Evolutionary conservation across 2,113 vertebrate genomes (phyloP), one percentile per base, ranked within the genome.

Genomic region (Chaenogobius annularis): DNA sequence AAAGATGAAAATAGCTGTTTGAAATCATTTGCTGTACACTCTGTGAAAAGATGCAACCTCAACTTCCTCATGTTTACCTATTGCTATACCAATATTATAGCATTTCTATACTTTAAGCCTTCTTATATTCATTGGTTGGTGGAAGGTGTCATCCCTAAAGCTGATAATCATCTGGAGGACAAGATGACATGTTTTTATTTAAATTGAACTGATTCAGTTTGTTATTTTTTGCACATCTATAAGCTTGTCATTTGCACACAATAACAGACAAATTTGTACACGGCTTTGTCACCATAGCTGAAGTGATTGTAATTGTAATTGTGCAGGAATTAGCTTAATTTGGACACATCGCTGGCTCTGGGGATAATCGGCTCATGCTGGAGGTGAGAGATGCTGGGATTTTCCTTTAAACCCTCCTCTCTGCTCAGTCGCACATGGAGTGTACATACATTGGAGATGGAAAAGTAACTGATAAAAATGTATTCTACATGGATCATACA

Each of bases 281-380:
- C 14, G 50, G 68, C 82, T 80, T 74, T 89, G 85, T 84, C 72
- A 68, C 72, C 63, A 56, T 63, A 69, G 75, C 31, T 50, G 65
- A 77, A 83, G 63, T 44, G 70, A 78, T 74, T 73, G 66, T 75
- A 56, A 58, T 84, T 84, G 83, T 85, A 56, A 58, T 84, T 84
- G 83, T 85, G 78, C 77, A 80, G 79, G 81, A 78, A 81, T 87
- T 87, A 83, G 65, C 77, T 54, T 77, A 58, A 74, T 82, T 74
- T 63, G 56, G 1, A 58, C 12, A 52, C 70, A 82, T 79, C 76
- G 73, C 69, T 59, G 48, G 73, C 70, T 75, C 56, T 0, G 47
- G 70, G 85, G 89, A 87, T 89, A 88, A 88, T 78, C 71, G 26
- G 79, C 75, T 77, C 85, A 79, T 76, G 66, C 65, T 22, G 75